phyloP scores from a whole-genome alignment of 37 sponge, comb jelly and placozoan species.

The Ephydatia muelleri region DNA sequence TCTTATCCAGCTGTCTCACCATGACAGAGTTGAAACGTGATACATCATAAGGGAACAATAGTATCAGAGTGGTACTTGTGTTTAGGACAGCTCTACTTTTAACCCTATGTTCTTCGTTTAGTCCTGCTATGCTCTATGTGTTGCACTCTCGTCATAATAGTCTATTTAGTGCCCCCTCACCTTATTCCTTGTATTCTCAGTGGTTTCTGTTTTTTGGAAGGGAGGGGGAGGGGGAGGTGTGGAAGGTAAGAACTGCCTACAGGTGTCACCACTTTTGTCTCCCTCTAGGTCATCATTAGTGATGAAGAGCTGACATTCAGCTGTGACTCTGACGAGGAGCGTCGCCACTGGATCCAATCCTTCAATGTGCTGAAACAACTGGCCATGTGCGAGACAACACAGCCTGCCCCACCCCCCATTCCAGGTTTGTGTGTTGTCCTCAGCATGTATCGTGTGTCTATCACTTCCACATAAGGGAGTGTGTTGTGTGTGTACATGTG shows the following conservation, averaged over 20 bases:
- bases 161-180: background rate
- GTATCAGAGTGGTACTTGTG: no score
- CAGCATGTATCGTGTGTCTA: background rate
- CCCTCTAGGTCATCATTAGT: background rate
- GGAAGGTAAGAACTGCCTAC: background rate
- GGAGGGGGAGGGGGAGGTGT: background rate
- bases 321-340: constrained; percentile 54
- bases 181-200: background rate
- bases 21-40: background rate
- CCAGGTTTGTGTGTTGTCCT: constrained; percentile 17
- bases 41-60: no score
- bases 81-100: no score
- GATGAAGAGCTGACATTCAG: constrained; percentile 59
- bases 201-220: no score
- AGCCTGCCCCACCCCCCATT: constrained; percentile 10
- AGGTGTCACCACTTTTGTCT: background rate
- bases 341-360: constrained; percentile 72
- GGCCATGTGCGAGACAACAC: constrained; percentile 19
- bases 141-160: no score
- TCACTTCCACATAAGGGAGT: background rate
- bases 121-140: no score
- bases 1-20: background rate
- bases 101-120: no score
- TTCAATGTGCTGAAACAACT: constrained; percentile 52
- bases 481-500: background rate